A percentile compares a stretch with the other conserved stretches of the same genome.
These are phyloP conservation scores for Oenanthe melanoleuca DNA, from an alignment of 2,113 vertebrate genomes.

Conservation along the genomic window DNA sequence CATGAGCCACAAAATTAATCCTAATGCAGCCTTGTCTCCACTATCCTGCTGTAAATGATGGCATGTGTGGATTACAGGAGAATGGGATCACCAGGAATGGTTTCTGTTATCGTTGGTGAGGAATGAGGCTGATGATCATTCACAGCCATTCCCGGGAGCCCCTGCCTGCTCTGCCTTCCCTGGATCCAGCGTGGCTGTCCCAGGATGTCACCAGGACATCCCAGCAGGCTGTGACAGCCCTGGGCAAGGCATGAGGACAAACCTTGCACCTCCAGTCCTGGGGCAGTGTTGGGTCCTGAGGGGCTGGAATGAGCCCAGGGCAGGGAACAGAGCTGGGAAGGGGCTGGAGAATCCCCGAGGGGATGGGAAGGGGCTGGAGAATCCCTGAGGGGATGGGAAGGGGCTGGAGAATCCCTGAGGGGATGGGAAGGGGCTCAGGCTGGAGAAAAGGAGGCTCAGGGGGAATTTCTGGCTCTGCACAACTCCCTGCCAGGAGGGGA, in stretches of 20 bases:
- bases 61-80: rapidly evolving
- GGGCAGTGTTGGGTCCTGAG: rapidly evolving
- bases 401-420: neutral
- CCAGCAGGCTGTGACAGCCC: neutral
- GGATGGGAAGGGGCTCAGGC: neutral
- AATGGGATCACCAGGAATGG: neutral
- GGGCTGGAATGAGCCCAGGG: neutral
- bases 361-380: neutral
- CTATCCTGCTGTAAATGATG: rapidly evolving
- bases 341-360: neutral
- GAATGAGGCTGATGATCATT: neutral
- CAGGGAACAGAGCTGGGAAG: neutral
- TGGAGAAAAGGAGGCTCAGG: neutral
- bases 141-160: neutral
- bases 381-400: no score
- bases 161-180: neutral
- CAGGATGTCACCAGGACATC: neutral
- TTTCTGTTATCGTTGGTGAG: neutral
- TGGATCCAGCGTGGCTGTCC: neutral
- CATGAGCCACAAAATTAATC: neutral
- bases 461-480: neutral
- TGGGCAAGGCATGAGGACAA: rapidly evolving
- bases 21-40: neutral
- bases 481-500: neutral
- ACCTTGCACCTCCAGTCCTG: neutral